These are phyloP conservation scores for Ahaetulla prasina DNA, from an alignment of 2,113 vertebrate genomes.

Conservation along the genomic window DNA sequence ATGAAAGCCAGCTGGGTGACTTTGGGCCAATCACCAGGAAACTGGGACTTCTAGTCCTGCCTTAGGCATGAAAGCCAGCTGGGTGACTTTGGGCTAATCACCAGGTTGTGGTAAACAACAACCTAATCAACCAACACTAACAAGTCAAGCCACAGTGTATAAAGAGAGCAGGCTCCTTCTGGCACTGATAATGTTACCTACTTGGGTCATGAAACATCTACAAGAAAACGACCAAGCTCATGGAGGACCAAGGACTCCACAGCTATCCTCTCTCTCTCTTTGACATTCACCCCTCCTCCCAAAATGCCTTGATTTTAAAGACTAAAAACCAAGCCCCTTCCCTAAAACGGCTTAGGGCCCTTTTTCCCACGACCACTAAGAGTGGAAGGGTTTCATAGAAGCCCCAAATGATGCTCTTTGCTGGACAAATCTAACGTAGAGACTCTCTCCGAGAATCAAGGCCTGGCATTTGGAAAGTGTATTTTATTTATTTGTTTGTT, in stretches of 20 bases:
- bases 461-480: not conserved
- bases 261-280: not conserved
- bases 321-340: not conserved
- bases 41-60: no score
- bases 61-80: no score
- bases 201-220: not conserved
- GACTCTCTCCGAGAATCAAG: not conserved
- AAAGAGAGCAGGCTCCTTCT: not conserved
- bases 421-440: not conserved
- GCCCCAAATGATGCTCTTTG: not conserved
- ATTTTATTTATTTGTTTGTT: no score
- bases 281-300: not conserved
- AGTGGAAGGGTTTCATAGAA: not conserved
- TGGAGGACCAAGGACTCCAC: not conserved
- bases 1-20: no score
- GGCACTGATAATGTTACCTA: not conserved
- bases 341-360: not conserved
- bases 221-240: not conserved
- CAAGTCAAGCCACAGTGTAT: not conserved
- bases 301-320: not conserved
- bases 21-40: no score
- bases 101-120: not conserved
- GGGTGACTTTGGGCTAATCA: no score
- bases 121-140: not conserved
- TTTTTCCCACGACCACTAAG: not conserved